phyloP scores from a whole-genome alignment of 2,888 invertebrate genomes.

The Steinernema carpocapsae region DNA sequence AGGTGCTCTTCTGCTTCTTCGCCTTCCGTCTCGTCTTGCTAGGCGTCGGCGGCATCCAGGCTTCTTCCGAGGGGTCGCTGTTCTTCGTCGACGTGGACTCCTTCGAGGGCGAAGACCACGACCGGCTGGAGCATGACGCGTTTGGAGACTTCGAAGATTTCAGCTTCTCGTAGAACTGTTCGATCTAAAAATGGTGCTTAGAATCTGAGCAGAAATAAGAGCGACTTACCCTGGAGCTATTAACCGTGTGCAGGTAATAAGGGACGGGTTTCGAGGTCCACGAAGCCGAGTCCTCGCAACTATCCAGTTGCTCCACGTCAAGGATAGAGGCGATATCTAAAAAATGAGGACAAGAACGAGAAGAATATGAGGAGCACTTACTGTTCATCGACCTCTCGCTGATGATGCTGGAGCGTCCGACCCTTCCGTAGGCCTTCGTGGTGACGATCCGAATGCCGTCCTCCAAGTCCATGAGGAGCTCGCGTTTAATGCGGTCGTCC shows the following conservation, averaged over 20 bases:
- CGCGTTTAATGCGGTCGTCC: conserved; percentile 77
- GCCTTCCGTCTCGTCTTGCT: too few species aligned
- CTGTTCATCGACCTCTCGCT: conserved; percentile 94
- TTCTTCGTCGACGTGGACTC: too few species aligned
- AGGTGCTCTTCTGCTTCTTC: too few species aligned
- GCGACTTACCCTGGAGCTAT: conserved; percentile 80
- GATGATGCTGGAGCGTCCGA: conserved; percentile 93
- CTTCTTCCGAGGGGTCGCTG: too few species aligned
- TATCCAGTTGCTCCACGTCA: conserved; percentile 95
- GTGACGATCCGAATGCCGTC: conserved; percentile 88
- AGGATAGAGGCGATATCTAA: conserved; percentile 96
- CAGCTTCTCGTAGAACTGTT: background rate
- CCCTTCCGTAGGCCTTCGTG: conserved; percentile 97
- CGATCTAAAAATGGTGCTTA: background rate
- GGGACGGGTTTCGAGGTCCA: conserved; percentile 99
- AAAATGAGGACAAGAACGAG: conserved; percentile 48
- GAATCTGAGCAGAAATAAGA: too few species aligned
- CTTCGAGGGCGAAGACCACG: too few species aligned
- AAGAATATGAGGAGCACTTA: conserved; percentile 67
- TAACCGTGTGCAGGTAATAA: conserved; percentile 96
- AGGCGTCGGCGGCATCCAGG: too few species aligned
- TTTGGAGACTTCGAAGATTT: too few species aligned
- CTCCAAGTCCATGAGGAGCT: conserved; percentile 71
- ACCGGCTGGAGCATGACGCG: too few species aligned
- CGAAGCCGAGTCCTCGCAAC: conserved; percentile 90